These are phyloP conservation scores for Sardinella longiceps DNA, from an alignment of 2,797 vertebrate species.

Conservation along the genomic window DNA sequence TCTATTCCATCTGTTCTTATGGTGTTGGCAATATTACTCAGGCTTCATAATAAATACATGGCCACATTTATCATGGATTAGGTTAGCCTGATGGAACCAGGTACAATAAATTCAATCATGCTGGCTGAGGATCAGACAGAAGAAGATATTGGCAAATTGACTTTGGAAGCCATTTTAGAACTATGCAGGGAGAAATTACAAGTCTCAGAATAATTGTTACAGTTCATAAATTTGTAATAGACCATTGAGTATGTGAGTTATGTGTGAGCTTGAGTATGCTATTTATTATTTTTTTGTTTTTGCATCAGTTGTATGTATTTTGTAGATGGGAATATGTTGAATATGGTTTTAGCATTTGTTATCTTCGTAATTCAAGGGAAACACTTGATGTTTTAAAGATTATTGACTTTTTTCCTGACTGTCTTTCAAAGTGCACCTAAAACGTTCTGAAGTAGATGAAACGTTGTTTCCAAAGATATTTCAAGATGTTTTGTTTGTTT, in stretches of 20 bases:
- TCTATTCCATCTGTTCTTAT: conserved; percentile 5
- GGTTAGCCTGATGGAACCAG: not conserved
- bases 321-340: conserved; percentile 1
- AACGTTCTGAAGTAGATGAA: not conserved
- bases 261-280: not conserved
- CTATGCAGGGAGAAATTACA: conserved; percentile 45
- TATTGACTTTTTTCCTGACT: not conserved
- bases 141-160: not conserved
- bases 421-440: not conserved
- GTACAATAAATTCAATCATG: not conserved
- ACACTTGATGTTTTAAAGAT: not conserved
- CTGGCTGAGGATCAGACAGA: not conserved
- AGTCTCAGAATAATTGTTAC: not conserved
- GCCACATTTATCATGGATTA: not conserved
- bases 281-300: not conserved
- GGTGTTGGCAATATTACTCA: not conserved
- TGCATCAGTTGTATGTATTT: conserved; percentile 18
- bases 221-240: not conserved
- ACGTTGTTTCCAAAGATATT: conserved; percentile 8
- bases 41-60: conserved; percentile 15
- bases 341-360: not conserved
- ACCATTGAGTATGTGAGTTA: not conserved
- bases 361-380: not conserved
- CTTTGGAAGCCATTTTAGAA: conserved; percentile 37
- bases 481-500: conserved; percentile 9